Conservation (phyloP, 2,888 invertebrate species). For the Machimus rusticus region DNA sequence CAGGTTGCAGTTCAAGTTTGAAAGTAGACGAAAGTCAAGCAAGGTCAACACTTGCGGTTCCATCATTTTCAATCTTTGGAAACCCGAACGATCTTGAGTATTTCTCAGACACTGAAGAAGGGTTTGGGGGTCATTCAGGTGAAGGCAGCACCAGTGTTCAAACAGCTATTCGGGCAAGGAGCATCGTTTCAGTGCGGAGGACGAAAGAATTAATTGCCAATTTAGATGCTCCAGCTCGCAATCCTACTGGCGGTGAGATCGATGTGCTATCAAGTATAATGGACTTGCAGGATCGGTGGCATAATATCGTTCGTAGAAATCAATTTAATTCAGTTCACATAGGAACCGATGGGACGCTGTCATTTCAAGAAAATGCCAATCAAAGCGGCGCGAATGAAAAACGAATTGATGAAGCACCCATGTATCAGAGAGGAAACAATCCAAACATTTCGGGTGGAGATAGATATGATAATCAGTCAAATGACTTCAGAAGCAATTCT, state of each 20-base stretch:
- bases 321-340: slow-evolving; percentile 66
- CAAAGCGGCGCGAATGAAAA: slow-evolving; percentile 24
- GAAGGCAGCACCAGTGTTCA: slow-evolving; percentile 63
- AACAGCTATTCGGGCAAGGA: slow-evolving; percentile 55
- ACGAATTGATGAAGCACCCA: slow-evolving; percentile 64
- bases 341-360: slow-evolving; percentile 68
- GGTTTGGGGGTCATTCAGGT: slow-evolving; percentile 61
- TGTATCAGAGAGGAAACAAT: slow-evolving; percentile 67
- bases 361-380: slow-evolving; percentile 61
- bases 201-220: slow-evolving; percentile 33
- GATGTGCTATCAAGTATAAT: slow-evolving; percentile 77
- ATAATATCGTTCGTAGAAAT: slow-evolving; percentile 68
- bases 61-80: slow-evolving; percentile 73
- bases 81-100: slow-evolving; percentile 74
- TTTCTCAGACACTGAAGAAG: slow-evolving; percentile 68
- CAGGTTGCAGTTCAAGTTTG: slow-evolving; percentile 38
- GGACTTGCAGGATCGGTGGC: slow-evolving; percentile 74
- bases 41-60: slow-evolving; percentile 53
- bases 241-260: slow-evolving; percentile 56
- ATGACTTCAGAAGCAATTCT: slow-evolving; percentile 52
- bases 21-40: slow-evolving; percentile 56
- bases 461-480: slow-evolving; percentile 54
- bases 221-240: slow-evolving; percentile 37
- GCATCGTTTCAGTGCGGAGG: slow-evolving; percentile 15
- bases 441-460: slow-evolving; percentile 62